Conservation (phyloP, 2,888 invertebrate genomes). For the Ptychoptera albimana region DNA sequence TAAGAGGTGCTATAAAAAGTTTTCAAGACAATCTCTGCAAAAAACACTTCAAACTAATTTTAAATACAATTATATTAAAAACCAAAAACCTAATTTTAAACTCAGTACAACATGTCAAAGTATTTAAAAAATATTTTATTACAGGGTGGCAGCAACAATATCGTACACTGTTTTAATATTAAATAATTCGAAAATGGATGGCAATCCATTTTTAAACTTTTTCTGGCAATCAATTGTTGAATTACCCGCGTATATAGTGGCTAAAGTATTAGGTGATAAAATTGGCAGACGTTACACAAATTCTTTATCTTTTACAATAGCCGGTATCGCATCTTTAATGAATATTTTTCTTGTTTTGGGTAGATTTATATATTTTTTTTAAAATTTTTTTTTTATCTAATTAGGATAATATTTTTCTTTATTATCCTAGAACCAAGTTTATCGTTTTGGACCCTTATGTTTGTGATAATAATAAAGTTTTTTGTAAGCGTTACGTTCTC, state of each 20-base stretch:
- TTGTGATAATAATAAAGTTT: slow-evolving; percentile 33
- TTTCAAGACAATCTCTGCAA: too few relatives aligned
- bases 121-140: too few relatives aligned
- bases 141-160: too few relatives aligned
- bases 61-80: too few relatives aligned
- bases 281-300: too few relatives aligned
- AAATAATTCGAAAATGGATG: slow-evolving; percentile 37
- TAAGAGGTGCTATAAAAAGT: too few relatives aligned
- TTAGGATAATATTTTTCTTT: background rate
- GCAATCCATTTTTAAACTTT: slow-evolving; percentile 49
- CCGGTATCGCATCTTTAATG: slow-evolving; percentile 28
- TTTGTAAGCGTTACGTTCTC: slow-evolving; percentile 39
- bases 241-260: slow-evolving; percentile 40
- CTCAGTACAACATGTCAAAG: too few relatives aligned
- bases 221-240: slow-evolving; percentile 45
- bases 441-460: too few relatives aligned
- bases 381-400: background rate
- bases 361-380: slow-evolving; percentile 13
- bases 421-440: too few relatives aligned
- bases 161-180: slow-evolving; percentile 28
- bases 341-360: slow-evolving; percentile 27
- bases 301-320: slow-evolving; percentile 26
- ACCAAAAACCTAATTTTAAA: too few relatives aligned
- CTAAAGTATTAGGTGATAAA: too few relatives aligned
- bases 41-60: too few relatives aligned